Percentiles rank a stretch among this genome's conserved stretches.
phyloP scores from a whole-genome alignment of 2,888 invertebrate species.

The Endotricha flammealis region DNA sequence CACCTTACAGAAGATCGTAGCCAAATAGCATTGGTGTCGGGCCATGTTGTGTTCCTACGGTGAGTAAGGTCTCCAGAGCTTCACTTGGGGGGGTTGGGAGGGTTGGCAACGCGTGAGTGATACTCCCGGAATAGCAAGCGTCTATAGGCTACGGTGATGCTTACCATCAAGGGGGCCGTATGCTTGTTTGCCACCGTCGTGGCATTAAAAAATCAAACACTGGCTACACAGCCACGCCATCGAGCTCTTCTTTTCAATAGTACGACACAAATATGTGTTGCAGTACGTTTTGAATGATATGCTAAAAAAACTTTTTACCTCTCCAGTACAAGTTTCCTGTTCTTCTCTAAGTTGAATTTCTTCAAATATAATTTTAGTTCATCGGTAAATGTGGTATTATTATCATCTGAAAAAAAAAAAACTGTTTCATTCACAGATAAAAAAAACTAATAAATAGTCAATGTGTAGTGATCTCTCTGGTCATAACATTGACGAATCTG shows the following conservation, averaged over 20 bases:
- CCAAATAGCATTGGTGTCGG: too few relatives aligned
- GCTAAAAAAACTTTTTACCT: conserved; percentile 43
- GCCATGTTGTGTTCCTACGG: too few relatives aligned
- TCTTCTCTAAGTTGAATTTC: conserved; percentile 57
- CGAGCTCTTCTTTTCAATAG: too few relatives aligned
- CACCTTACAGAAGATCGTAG: too few relatives aligned
- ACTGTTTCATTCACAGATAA: too few relatives aligned
- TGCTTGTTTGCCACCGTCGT: background rate
- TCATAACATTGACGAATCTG: too few relatives aligned
- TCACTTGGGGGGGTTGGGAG: too few relatives aligned
- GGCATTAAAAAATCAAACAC: background rate
- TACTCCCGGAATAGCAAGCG: background rate
- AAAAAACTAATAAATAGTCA: conserved; percentile 1
- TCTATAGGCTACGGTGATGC: too few relatives aligned
- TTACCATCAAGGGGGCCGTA: background rate
- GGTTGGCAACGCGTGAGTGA: background rate
- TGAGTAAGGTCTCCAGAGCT: too few relatives aligned
- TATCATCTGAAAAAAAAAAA: conserved; percentile 38
- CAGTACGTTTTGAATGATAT: too few relatives aligned
- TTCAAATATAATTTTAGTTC: conserved; percentile 57
- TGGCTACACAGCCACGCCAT: too few relatives aligned
- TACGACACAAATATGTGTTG: too few relatives aligned
- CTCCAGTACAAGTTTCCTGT: conserved; percentile 59
- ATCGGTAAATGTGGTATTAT: conserved; percentile 41
- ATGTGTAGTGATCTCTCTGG: background rate